These are phyloP conservation scores for Latrodectus elegans DNA, from an alignment of 2,888 invertebrate species.

Conservation along the genomic window DNA sequence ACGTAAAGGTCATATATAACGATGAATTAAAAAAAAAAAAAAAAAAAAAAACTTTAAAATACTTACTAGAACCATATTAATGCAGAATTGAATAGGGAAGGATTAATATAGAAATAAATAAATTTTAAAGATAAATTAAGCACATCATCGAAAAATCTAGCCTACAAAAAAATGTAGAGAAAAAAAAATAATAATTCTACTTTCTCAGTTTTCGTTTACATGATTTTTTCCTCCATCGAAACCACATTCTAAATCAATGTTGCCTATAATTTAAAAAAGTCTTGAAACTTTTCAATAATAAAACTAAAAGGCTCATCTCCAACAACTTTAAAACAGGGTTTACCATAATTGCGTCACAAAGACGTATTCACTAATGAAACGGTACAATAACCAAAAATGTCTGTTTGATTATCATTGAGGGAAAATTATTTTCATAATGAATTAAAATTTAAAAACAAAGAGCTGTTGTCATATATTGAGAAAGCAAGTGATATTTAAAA, in stretches of 20 bases:
- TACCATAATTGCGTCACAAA: too few relatives aligned
- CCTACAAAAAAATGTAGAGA: conserved; percentile 39
- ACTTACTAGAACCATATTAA: conserved; percentile 53
- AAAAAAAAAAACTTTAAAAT: not conserved
- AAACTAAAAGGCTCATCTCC: too few relatives aligned
- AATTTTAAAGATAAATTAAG: not conserved
- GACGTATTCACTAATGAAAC: too few relatives aligned
- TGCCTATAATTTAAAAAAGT: not conserved
- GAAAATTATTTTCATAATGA: too few relatives aligned
- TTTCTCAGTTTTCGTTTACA: conserved; percentile 6
- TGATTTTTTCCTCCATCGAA: not conserved
- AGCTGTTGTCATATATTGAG: too few relatives aligned
- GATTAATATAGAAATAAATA: not conserved
- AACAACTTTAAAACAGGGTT: too few relatives aligned
- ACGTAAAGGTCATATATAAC: conserved; percentile 48
- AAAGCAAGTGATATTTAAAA: too few relatives aligned
- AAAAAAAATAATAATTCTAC: conserved; percentile 8
- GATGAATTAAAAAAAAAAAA: not conserved
- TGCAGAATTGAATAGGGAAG: not conserved
- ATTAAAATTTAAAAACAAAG: too few relatives aligned
- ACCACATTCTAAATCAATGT: not conserved
- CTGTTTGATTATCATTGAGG: too few relatives aligned
- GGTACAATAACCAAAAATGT: too few relatives aligned
- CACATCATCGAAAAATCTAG: conserved; percentile 21
- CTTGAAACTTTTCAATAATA: too few relatives aligned